Percentiles rank a stretch among this genome's conserved stretches.
These are phyloP conservation scores for Acestrorhynchus altus DNA, from an alignment of 2,797 vertebrate species.

Conservation along the genomic window DNA sequence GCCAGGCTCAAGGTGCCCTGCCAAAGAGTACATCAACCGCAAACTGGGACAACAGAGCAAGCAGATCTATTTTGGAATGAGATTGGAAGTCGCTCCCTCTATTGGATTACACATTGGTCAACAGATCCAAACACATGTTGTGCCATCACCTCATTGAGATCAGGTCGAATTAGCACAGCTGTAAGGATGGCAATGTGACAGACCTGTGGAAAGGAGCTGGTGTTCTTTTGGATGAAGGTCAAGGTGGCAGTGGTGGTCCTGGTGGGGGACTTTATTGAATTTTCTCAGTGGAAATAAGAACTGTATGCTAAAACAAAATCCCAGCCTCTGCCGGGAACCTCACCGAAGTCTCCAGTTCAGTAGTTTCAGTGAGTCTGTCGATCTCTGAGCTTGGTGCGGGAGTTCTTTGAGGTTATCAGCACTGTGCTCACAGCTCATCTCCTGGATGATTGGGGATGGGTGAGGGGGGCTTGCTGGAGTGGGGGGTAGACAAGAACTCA, in stretches of 20 bases:
- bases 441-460: conserved; percentile 47
- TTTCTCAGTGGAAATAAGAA: conserved; percentile 36
- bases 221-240: not conserved
- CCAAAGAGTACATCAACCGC: conserved; percentile 55
- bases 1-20: conserved; percentile 38
- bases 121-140: conserved; percentile 13
- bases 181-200: not conserved
- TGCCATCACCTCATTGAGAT: conserved; percentile 21
- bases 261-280: conserved; percentile 29
- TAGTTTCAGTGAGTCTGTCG: conserved; percentile 41
- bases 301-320: conserved; percentile 25
- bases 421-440: conserved; percentile 40
- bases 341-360: conserved; percentile 38
- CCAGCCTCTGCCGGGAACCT: conserved; percentile 25
- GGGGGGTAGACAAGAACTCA: conserved; percentile 38
- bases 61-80: conserved; percentile 34
- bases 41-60: conserved; percentile 61
- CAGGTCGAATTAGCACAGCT: conserved; percentile 22
- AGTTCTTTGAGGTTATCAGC: conserved; percentile 42
- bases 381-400: conserved; percentile 31
- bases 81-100: not conserved
- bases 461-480: not conserved
- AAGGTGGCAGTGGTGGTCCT: not conserved
- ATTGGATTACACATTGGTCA: conserved; percentile 31
- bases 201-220: not conserved